Conservation (phyloP, 2,113 vertebrate species). For the Condylura cristata region DNA sequence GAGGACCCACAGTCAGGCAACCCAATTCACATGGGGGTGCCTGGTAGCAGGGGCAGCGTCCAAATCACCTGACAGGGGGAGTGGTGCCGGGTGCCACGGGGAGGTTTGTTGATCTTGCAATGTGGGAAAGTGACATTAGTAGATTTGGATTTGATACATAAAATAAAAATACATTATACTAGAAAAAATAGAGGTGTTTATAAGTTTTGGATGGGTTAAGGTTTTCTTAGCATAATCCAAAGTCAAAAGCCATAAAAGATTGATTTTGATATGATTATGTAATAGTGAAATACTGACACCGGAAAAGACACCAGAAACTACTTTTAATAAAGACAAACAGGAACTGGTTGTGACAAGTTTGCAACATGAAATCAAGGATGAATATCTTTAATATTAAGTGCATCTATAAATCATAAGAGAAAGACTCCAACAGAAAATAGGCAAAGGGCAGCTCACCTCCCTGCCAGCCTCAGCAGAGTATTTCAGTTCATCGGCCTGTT, state of each 20-base stretch:
- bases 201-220: not conserved
- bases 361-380: not conserved
- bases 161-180: not conserved
- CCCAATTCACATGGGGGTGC: too few relatives aligned
- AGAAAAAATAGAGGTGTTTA: not conserved
- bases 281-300: not conserved
- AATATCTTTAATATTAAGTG: not conserved
- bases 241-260: not conserved
- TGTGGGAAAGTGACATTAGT: not conserved
- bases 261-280: not conserved
- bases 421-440: not conserved
- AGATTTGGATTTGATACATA: not conserved
- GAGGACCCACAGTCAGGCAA: too few relatives aligned
- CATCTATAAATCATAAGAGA: not conserved
- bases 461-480: too few relatives aligned
- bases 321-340: slow-evolving; percentile 31
- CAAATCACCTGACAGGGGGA: not conserved
- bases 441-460: too few relatives aligned
- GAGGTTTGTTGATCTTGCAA: not conserved
- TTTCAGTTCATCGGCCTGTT: too few relatives aligned
- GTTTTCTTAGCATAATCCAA: slow-evolving; percentile 1
- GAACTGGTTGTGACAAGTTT: not conserved
- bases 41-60: not conserved
- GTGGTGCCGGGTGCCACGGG: not conserved
- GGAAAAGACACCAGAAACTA: not conserved